Evolutionary conservation across 2,113 vertebrate genomes (phyloP).

Genomic region (Castor canadensis): DNA sequence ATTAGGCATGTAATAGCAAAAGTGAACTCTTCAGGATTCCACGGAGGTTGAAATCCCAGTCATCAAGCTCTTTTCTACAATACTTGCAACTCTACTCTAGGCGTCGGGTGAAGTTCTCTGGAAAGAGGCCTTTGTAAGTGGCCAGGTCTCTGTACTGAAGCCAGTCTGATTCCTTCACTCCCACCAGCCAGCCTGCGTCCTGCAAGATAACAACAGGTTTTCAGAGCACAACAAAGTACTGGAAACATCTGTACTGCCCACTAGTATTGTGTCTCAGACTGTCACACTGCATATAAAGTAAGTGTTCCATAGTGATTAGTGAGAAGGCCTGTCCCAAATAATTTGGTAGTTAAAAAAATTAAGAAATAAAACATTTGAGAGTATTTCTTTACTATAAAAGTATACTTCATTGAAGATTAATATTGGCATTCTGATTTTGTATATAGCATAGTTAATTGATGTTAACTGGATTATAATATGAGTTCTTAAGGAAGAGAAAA

Average conservation of each 20-base stretch:
- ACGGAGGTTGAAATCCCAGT: constrained; percentile 77
- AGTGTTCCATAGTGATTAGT: background rate
- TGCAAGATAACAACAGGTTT: constrained; percentile 81
- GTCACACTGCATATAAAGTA: background rate
- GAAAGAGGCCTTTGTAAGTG: constrained; percentile 94
- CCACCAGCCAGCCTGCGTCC: constrained; percentile 98
- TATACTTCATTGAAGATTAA: background rate
- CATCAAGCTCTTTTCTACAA: constrained; percentile 58
- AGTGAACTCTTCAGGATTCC: constrained; percentile 78
- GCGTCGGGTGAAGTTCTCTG: constrained; percentile 94
- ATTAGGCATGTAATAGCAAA: constrained; percentile 75
- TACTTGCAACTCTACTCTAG: constrained; percentile 84
- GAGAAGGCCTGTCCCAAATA: background rate
- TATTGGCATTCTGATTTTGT: background rate
- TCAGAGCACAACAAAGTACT: background rate
- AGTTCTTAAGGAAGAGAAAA: background rate
- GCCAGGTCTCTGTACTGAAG: constrained; percentile 84
- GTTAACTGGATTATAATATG: background rate
- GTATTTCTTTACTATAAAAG: background rate
- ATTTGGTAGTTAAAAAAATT: background rate
- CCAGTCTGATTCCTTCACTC: constrained; percentile 94
- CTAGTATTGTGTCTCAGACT: background rate
- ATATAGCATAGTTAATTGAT: background rate
- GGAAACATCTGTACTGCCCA: background rate
- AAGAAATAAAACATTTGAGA: background rate